Conservation (phyloP, 2,113 vertebrate species). For the Tetrao urogallus region DNA sequence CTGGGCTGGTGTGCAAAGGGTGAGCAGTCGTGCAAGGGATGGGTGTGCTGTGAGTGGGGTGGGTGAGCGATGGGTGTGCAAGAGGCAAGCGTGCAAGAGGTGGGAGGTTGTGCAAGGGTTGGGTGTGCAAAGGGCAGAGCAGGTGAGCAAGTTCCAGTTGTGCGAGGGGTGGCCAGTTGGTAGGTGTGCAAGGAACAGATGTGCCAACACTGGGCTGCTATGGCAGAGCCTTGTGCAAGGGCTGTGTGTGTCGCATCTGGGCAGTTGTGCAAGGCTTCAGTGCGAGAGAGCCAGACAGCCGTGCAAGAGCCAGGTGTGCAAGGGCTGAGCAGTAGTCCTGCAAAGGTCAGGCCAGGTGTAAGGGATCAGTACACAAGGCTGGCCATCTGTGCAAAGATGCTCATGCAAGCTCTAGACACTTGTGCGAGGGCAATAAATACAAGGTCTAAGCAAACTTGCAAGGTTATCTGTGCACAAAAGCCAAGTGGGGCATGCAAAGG, state of each 20-base stretch:
- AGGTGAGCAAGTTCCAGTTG: accelerated
- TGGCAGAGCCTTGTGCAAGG: neutral
- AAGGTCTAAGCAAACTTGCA: accelerated
- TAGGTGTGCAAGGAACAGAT: neutral
- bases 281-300: neutral
- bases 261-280: neutral
- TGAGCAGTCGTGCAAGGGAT: no score
- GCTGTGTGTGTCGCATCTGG: no score
- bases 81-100: neutral
- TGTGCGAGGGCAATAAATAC: neutral
- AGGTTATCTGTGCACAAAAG: neutral
- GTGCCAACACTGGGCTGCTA: neutral
- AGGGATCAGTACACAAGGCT: neutral
- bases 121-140: neutral
- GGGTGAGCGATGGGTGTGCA: no score
- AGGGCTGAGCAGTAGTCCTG: neutral
- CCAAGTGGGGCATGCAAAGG: no score
- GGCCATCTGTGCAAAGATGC: neutral
- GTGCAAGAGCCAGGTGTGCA: neutral
- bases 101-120: neutral
- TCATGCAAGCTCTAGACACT: no score
- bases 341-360: neutral
- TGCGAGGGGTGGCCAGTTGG: neutral
- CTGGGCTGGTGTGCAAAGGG: accelerated
- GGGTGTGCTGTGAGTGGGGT: no score